phyloP scores from a whole-genome alignment of 2,888 invertebrate species.

The Timema cristinae region DNA sequence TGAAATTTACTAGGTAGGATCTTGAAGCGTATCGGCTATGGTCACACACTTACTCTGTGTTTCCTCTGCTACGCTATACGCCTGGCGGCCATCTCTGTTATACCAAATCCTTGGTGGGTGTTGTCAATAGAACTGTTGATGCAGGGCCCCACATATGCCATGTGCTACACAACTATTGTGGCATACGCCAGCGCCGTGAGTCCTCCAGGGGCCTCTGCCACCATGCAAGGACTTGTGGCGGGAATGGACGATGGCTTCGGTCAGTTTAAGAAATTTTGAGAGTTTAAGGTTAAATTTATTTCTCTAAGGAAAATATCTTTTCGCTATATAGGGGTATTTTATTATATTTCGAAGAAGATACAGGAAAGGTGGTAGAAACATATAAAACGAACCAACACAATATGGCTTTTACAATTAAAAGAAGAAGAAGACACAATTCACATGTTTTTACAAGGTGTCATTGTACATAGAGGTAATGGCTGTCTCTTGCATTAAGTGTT shows the following conservation, averaged over 20 bases:
- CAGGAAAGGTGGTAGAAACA: too few species aligned
- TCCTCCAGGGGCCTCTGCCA: constrained; percentile 72
- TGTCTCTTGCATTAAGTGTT: too few species aligned
- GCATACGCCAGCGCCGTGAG: constrained; percentile 61
- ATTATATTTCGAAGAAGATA: too few species aligned
- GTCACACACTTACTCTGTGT: constrained; percentile 71
- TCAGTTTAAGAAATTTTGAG: constrained; percentile 40
- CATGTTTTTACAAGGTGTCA: too few species aligned
- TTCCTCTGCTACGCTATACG: constrained; percentile 72
- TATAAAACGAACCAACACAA: too few species aligned
- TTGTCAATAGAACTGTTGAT: constrained; percentile 73
- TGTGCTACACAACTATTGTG: constrained; percentile 79
- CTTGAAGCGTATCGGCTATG: constrained; percentile 72
- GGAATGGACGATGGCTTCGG: constrained; percentile 86
- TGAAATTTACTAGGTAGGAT: constrained; percentile 58
- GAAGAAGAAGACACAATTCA: too few species aligned
- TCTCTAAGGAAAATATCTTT: too few species aligned
- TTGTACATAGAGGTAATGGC: too few species aligned
- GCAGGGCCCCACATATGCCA: constrained; percentile 84
- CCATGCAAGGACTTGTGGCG: constrained; percentile 79
- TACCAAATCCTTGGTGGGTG: constrained; percentile 77
- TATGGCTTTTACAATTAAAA: too few species aligned
- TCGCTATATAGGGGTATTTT: too few species aligned
- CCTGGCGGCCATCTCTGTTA: constrained; percentile 68
- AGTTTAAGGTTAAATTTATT: too few species aligned